phyloP scores from a whole-genome alignment of 1,140 invertebrate species.

The Cyclargus thomasi region DNA sequence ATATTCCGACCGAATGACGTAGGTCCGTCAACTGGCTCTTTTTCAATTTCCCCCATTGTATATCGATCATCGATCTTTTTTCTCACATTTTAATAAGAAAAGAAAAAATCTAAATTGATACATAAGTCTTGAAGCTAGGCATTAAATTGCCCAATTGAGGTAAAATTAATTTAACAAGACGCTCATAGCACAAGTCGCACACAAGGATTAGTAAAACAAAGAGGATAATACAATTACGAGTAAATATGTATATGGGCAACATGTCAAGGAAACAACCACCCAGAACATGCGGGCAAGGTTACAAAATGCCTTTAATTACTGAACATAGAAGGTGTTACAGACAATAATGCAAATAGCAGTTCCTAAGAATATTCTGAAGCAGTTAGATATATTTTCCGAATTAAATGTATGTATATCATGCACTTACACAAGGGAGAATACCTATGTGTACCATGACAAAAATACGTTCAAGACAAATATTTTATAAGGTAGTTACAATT shows the following conservation, averaged over 20 bases:
- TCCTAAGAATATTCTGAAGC: neutral
- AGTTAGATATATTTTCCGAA: neutral
- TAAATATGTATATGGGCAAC: conserved; percentile 1
- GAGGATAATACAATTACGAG: conserved; percentile 7
- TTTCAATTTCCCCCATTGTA: no score
- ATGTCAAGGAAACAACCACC: conserved; percentile 26
- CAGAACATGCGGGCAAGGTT: conserved; percentile 25
- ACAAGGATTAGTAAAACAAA: conserved; percentile 11
- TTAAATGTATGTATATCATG: neutral
- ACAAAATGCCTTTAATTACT: neutral
- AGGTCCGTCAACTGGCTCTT: no score
- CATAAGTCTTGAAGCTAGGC: no score
- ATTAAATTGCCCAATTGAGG: neutral
- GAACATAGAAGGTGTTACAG: neutral
- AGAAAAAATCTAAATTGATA: no score
- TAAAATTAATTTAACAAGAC: neutral
- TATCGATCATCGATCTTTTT: no score
- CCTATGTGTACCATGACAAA: no score
- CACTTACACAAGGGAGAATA: no score
- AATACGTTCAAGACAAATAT: no score
- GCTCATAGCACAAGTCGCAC: conserved; percentile 21
- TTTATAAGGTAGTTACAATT: no score
- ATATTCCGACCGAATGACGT: no score
- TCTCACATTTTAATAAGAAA: no score
- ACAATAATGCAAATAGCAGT: neutral